phyloP scores from a whole-genome alignment of 2,797 vertebrate genomes.

The Sylvilagus floridanus region DNA sequence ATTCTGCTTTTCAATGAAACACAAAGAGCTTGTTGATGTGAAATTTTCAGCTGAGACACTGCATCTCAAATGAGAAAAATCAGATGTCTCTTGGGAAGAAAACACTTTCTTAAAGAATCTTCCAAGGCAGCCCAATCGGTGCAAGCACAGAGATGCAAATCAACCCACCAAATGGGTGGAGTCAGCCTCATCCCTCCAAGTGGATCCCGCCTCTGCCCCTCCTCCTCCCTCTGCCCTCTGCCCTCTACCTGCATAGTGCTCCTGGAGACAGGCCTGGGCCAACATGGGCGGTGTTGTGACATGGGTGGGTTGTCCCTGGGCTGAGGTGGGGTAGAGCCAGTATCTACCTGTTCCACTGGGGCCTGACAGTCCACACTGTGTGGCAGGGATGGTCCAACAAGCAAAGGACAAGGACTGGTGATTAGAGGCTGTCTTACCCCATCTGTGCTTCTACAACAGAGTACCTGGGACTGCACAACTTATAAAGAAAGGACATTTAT shows the following conservation, averaged over 20 bases:
- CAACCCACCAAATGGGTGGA: neutral
- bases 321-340: neutral
- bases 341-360: neutral
- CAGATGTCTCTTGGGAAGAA: conserved; percentile 29
- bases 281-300: neutral
- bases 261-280: neutral
- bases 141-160: neutral
- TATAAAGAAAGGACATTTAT: too few relatives aligned
- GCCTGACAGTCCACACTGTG: neutral
- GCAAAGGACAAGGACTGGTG: neutral
- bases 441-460: too few relatives aligned
- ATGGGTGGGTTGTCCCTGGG: neutral
- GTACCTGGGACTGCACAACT: too few relatives aligned
- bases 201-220: rapidly evolving
- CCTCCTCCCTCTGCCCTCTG: neutral
- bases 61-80: conserved; percentile 56
- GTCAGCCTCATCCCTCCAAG: neutral
- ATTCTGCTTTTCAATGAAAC: conserved; percentile 64
- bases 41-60: conserved; percentile 61
- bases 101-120: conserved; percentile 13
- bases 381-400: neutral
- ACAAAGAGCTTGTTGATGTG: conserved; percentile 31
- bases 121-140: neutral
- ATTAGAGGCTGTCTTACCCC: neutral
- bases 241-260: neutral